These are phyloP conservation scores for Pseudachorutes palmiensis DNA, from an alignment of 1,140 invertebrate genomes.

Conservation along the genomic window DNA sequence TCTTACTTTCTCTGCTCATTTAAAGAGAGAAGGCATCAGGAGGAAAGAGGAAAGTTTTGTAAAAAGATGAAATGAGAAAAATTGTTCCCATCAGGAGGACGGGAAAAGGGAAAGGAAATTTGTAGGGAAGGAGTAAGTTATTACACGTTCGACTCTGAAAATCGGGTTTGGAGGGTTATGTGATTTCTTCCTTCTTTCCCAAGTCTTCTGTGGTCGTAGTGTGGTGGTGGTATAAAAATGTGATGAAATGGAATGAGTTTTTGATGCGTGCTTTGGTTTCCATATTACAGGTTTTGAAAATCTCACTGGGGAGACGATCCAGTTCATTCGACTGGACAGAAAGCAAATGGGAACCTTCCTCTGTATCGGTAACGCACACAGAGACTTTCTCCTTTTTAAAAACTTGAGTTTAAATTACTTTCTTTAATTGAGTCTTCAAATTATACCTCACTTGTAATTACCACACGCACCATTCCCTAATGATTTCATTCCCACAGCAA, in stretches of 20 bases:
- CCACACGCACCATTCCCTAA: not conserved
- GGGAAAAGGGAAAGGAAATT: not conserved
- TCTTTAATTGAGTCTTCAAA: slow-evolving; percentile 6
- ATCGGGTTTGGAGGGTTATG: slow-evolving; percentile 9
- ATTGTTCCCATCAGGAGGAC: slow-evolving; percentile 11
- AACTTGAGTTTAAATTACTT: slow-evolving; percentile 11
- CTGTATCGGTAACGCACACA: slow-evolving; percentile 16
- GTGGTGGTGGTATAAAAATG: slow-evolving; percentile 51
- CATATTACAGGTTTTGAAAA: slow-evolving; percentile 44
- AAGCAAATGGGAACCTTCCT: slow-evolving; percentile 57
- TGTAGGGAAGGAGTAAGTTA: slow-evolving; percentile 2
- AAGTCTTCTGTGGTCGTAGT: slow-evolving; percentile 59
- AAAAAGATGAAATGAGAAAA: slow-evolving; percentile 8
- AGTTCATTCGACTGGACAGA: slow-evolving; percentile 65
- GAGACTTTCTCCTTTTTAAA: not conserved
- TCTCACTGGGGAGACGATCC: slow-evolving; percentile 62
- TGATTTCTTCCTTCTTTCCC: slow-evolving; percentile 50
- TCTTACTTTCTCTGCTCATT: not conserved
- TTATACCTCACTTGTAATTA: slow-evolving; percentile 6
- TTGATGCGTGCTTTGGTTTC: slow-evolving; percentile 30
- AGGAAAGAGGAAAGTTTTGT: slow-evolving; percentile 8
- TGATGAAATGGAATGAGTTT: slow-evolving; percentile 35
- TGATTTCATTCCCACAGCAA: not conserved
- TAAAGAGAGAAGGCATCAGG: not conserved
- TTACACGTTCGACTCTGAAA: slow-evolving; percentile 12